A percentile compares a stretch with the other conserved stretches of the same genome.
phyloP scores from a whole-genome alignment of 1,140 invertebrate genomes.

The Campoletis sonorensis region DNA sequence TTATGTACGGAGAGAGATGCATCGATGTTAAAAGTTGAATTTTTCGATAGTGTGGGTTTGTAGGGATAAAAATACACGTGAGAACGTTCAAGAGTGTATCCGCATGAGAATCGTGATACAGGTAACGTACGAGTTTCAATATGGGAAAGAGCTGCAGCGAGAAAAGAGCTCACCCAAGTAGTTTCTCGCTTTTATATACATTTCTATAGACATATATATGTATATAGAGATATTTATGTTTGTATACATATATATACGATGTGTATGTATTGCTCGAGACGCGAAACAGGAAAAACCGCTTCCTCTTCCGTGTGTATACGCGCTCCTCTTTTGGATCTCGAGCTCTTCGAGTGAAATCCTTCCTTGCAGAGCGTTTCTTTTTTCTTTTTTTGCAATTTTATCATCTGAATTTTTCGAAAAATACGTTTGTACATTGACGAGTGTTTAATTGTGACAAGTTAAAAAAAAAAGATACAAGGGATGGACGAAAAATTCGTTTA shows the following conservation, averaged over 20 bases:
- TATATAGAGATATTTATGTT: neutral
- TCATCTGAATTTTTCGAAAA: too few species aligned
- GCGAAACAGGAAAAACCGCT: constrained; percentile 43
- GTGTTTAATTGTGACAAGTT: too few species aligned
- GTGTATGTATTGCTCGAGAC: constrained; percentile 2
- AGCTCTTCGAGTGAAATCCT: neutral
- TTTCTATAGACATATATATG: neutral
- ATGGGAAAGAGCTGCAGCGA: constrained; percentile 18
- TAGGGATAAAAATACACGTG: constrained; percentile 5
- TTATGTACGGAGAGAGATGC: too few species aligned
- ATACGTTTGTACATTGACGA: neutral
- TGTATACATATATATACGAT: neutral
- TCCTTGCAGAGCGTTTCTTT: neutral
- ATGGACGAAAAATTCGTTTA: neutral
- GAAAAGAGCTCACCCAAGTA: constrained; percentile 30
- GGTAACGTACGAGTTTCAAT: constrained; percentile 33
- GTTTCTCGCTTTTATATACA: constrained; percentile 18
- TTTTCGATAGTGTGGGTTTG: too few species aligned
- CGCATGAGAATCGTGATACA: neutral
- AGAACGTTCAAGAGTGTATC: constrained; percentile 3
- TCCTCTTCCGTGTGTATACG: constrained; percentile 29
- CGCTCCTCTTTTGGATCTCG: neutral
- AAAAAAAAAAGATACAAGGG: neutral
- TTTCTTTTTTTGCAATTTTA: neutral
- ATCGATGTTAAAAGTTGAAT: too few species aligned